Base-by-base conservation (phyloP, 2,797 vertebrate genomes). In the Diplodus puntazzo region DNA sequence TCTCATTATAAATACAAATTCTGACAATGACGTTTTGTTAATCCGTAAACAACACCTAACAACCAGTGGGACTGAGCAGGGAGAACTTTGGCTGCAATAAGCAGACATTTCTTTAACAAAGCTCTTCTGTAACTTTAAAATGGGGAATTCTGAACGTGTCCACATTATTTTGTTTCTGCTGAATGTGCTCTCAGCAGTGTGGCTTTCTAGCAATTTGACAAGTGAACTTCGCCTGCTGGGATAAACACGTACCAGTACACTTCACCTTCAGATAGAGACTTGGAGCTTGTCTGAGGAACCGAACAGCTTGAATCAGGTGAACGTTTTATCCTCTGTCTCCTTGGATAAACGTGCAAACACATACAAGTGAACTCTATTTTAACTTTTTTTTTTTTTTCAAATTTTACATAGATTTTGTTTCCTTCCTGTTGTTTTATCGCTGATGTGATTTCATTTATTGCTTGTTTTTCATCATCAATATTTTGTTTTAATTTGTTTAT, bases 251-350 rank as follows among this genome's bases (percentile, higher is more conserved):
- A 49, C 30, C 6, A 2, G 17, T 43, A 39, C 21, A 43, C 34
- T 74, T 69, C 10, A 58, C 39, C 52, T 73, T 63, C 23, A 73
- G 57, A 46, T 11, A 53, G 54, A 60, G 54, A 59, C 45, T 23
- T 11, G 13, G 5, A 42, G 13, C 27, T 52, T 17, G 21, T 34
- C 14, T 58, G 53, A 34, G 12, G 11, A 69, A 53, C 16, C 17
- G 18, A 63, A 23, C 11, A 30, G 34, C 75, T 34, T 58, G 11
- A 66, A 12, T 55, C 27, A 49, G 14, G 10, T 17, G 39, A 27
- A 42, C 11, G 1, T 61, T 17, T 21, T 66, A 11, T 9, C 11
- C 25, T 62, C n/a, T 5, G 14, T 30, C 20, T 34, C 20, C 58
- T 53, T 61, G 42, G 25, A 45, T 11, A 20, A 3, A 30, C 7